Conservation (phyloP, 2,113 vertebrate species). For the Aegotheles bennettii region DNA sequence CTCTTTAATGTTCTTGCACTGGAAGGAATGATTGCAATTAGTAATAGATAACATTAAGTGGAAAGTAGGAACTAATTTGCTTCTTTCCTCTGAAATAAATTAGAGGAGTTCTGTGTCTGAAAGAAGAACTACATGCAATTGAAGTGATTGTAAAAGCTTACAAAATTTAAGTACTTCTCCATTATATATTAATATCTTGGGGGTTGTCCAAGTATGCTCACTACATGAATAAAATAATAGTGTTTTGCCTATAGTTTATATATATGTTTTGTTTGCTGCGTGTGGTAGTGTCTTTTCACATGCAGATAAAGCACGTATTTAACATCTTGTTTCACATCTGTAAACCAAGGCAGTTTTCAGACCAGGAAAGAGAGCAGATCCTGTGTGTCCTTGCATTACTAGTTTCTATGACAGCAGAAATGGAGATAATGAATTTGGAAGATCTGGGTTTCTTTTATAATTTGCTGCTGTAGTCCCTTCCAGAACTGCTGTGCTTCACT, state of each 20-base stretch:
- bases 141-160: not conserved
- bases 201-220: not conserved
- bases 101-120: not conserved
- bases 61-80: not conserved
- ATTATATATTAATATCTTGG: not conserved
- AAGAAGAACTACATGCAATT: not conserved
- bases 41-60: not conserved
- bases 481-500: not conserved
- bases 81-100: slow-evolving; percentile 18
- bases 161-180: slow-evolving; percentile 12
- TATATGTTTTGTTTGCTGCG: not conserved
- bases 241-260: not conserved
- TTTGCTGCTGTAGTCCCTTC: not conserved
- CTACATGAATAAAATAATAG: not conserved
- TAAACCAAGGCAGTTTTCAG: slow-evolving; percentile 1
- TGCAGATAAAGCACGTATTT: not conserved
- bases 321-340: slow-evolving; percentile 30
- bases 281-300: not conserved
- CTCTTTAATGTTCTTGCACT: slow-evolving; percentile 31
- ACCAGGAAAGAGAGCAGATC: not conserved
- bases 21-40: slow-evolving; percentile 29
- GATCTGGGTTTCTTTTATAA: not conserved
- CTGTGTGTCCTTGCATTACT: not conserved
- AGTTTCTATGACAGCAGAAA: slow-evolving; percentile 1
- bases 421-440: not conserved